These are phyloP conservation scores for Musca vetustissima DNA, from an alignment of 1,140 invertebrate genomes.

Conservation along the genomic window DNA sequence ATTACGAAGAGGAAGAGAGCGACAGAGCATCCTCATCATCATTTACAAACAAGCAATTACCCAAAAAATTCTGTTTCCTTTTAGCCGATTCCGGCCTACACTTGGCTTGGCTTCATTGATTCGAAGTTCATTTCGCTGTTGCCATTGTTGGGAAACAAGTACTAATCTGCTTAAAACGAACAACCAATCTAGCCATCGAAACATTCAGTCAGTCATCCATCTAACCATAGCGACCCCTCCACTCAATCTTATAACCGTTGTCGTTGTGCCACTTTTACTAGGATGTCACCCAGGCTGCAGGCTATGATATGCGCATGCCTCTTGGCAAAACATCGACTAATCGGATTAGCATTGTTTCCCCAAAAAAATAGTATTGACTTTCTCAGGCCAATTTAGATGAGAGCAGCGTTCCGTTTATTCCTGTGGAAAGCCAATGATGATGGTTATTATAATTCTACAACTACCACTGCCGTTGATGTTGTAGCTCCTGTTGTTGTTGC, in stretches of 20 bases:
- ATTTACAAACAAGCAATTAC: constrained; percentile 13
- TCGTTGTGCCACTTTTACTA: neutral
- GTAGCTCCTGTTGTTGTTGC: too few species aligned
- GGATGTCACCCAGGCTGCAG: neutral
- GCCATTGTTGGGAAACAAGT: neutral
- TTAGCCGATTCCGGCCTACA: neutral
- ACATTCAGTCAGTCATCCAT: neutral
- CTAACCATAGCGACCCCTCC: neutral
- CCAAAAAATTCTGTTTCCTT: constrained; percentile 1
- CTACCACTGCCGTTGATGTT: too few species aligned
- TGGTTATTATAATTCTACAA: too few species aligned
- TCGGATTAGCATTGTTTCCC: constrained; percentile 19
- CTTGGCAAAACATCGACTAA: constrained; percentile 19
- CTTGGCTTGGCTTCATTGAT: too few species aligned
- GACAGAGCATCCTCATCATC: too few species aligned
- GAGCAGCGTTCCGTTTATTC: too few species aligned
- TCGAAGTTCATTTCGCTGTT: too few species aligned
- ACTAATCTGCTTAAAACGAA: constrained; percentile 23
- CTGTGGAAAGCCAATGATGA: neutral
- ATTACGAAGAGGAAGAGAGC: neutral
- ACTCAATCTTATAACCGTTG: too few species aligned
- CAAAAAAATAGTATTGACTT: constrained; percentile 22
- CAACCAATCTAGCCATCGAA: constrained; percentile 14
- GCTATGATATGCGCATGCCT: constrained; percentile 10
- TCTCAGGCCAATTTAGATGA: constrained; percentile 15